phyloP scores from a whole-genome alignment of 1,140 invertebrate species.

The Ceratina calcarata region DNA sequence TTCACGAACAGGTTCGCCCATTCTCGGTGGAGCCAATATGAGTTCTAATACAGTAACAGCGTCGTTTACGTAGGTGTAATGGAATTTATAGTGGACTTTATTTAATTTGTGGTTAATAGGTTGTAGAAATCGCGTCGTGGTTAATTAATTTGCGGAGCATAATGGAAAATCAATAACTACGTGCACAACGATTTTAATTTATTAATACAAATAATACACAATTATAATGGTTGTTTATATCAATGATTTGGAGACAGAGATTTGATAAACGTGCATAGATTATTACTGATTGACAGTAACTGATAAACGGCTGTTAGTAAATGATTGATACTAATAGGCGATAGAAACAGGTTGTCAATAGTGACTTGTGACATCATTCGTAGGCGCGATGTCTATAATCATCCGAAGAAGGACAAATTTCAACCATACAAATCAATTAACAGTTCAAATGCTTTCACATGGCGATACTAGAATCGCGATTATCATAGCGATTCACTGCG shows the following conservation, averaged over 20 bases:
- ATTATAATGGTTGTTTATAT: background rate
- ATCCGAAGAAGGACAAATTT: slow-evolving; percentile 18
- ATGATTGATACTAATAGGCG: slow-evolving; percentile 17
- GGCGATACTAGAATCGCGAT: too few relatives aligned
- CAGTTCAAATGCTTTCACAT: too few relatives aligned
- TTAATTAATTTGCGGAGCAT: background rate
- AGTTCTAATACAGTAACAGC: background rate
- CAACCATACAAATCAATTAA: background rate
- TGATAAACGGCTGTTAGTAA: slow-evolving; percentile 3
- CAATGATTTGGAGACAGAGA: background rate
- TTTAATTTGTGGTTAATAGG: background rate
- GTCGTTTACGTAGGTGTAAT: slow-evolving; percentile 5
- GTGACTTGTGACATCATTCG: background rate
- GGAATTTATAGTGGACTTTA: background rate
- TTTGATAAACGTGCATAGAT: background rate
- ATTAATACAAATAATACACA: too few relatives aligned
- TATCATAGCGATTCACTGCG: too few relatives aligned
- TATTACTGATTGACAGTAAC: slow-evolving; percentile 21
- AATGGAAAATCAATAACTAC: background rate
- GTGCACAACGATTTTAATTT: background rate
- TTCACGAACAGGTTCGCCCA: too few relatives aligned
- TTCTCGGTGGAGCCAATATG: background rate
- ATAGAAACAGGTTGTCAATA: slow-evolving; percentile 21
- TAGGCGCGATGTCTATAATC: background rate
- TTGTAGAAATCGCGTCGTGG: background rate